Evolutionary conservation across 2,797 vertebrate genomes (phyloP).

Genomic region (Kryptolebias ocellatus): DNA sequence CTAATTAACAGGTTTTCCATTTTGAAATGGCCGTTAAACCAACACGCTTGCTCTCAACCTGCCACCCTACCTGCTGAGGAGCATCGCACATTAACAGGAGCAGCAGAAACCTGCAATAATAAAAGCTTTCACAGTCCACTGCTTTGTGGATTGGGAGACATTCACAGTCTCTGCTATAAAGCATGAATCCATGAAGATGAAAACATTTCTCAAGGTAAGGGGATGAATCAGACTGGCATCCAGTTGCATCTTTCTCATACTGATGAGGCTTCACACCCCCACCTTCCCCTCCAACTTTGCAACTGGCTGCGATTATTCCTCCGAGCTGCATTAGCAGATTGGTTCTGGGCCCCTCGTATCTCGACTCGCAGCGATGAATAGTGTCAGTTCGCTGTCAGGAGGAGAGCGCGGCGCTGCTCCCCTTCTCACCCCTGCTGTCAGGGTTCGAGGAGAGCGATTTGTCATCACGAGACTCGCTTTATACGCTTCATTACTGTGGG

Average conservation of each 20-base stretch:
- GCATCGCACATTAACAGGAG: slow-evolving; percentile 29
- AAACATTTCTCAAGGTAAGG: slow-evolving; percentile 37
- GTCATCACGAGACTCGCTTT: slow-evolving; percentile 57
- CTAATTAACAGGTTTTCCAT: slow-evolving; percentile 53
- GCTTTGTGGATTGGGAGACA: slow-evolving; percentile 12
- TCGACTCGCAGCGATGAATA: slow-evolving; percentile 47
- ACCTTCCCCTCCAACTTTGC: slow-evolving; percentile 25
- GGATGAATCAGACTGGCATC: slow-evolving; percentile 22
- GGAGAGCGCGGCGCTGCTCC: slow-evolving; percentile 44
- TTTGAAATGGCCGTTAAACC: slow-evolving; percentile 42
- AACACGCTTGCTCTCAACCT: slow-evolving; percentile 32
- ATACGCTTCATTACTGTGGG: slow-evolving; percentile 47
- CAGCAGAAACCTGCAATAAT: slow-evolving; percentile 24
- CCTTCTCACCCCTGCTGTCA: slow-evolving; percentile 62
- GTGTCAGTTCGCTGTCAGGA: slow-evolving; percentile 55
- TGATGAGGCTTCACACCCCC: slow-evolving; percentile 40
- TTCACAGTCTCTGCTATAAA: neutral
- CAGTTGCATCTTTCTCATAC: slow-evolving; percentile 35
- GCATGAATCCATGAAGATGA: slow-evolving; percentile 18
- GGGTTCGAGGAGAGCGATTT: slow-evolving; percentile 58
- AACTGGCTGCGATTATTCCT: slow-evolving; percentile 49
- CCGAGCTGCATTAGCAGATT: slow-evolving; percentile 72
- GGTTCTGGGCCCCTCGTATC: slow-evolving; percentile 40
- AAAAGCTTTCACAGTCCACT: slow-evolving; percentile 8
- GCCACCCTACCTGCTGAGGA: slow-evolving; percentile 31